A percentile compares a stretch with the other conserved stretches of the same genome.
These are phyloP conservation scores for Papilio protenor DNA, from an alignment of 2,888 invertebrate species.

Conservation along the genomic window DNA sequence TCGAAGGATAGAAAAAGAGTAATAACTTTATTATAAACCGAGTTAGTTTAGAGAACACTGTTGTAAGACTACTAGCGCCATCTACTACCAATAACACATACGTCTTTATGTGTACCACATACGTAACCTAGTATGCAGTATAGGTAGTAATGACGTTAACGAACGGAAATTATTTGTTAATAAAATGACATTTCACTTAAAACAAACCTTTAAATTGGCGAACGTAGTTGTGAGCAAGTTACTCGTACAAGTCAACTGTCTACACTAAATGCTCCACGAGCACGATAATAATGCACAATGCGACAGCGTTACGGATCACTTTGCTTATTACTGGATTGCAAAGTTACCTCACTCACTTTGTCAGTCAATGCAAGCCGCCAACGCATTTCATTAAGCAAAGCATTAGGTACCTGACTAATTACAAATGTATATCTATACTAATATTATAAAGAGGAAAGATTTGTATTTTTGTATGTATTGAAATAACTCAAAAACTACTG, in stretches of 20 bases:
- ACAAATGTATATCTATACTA: not conserved
- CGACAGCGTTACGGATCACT: slow-evolving; percentile 17
- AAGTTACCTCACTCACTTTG: slow-evolving; percentile 30
- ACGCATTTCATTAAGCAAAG: slow-evolving; percentile 24
- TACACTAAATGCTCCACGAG: not conserved
- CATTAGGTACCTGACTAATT: not conserved
- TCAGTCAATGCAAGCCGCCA: slow-evolving; percentile 16
- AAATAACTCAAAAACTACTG: too few relatives aligned
- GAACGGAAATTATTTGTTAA: not conserved
- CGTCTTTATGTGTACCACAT: not conserved
- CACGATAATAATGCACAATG: slow-evolving; percentile 26
- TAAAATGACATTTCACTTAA: not conserved
- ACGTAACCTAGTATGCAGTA: too few relatives aligned
- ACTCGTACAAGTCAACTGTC: slow-evolving; percentile 24
- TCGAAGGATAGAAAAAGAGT: not conserved
- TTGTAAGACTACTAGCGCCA: not conserved
- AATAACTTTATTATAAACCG: not conserved
- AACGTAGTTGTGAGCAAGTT: not conserved
- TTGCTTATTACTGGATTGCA: slow-evolving; percentile 38
- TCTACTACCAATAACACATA: not conserved
- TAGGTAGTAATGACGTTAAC: too few relatives aligned
- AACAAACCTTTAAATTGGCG: not conserved
- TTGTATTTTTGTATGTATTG: too few relatives aligned
- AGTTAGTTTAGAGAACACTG: not conserved
- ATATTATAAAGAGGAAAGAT: too few relatives aligned